phyloP scores from a whole-genome alignment of 2,888 invertebrate species.

The Drymonia ruficornis region DNA sequence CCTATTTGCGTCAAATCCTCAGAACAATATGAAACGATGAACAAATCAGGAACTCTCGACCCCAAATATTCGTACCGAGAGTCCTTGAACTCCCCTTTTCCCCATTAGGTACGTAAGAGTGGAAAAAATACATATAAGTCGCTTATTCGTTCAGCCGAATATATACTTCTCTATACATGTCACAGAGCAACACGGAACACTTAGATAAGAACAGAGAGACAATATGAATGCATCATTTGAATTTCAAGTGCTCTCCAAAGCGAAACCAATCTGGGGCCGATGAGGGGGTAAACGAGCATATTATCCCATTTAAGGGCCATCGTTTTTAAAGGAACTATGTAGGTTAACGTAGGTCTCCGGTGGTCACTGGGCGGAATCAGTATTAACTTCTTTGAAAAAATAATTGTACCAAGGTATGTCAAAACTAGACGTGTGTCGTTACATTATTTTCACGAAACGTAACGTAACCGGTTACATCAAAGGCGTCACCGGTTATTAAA shows the following conservation, averaged over 20 bases:
- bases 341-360: background rate
- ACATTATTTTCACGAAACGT: too few species aligned
- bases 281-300: conserved; percentile 50
- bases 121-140: background rate
- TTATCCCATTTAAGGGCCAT: conserved; percentile 40
- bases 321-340: conserved; percentile 10
- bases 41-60: background rate
- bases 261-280: conserved; percentile 66
- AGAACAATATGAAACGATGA: background rate
- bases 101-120: background rate
- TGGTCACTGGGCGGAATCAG: too few species aligned
- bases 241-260: conserved; percentile 83
- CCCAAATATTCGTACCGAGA: background rate
- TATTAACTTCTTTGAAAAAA: too few species aligned
- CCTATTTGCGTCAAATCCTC: too few species aligned
- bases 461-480: too few species aligned
- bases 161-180: background rate
- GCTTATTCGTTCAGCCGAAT: background rate
- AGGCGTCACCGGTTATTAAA: too few species aligned
- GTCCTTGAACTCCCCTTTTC: background rate
- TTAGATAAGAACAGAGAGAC: conserved; percentile 68
- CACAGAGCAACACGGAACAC: conserved; percentile 60
- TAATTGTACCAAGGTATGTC: too few species aligned
- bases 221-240: conserved; percentile 80
- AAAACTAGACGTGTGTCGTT: too few species aligned